phyloP scores from a whole-genome alignment of 2,888 invertebrate species.

The Bhutanitis thaidina region DNA sequence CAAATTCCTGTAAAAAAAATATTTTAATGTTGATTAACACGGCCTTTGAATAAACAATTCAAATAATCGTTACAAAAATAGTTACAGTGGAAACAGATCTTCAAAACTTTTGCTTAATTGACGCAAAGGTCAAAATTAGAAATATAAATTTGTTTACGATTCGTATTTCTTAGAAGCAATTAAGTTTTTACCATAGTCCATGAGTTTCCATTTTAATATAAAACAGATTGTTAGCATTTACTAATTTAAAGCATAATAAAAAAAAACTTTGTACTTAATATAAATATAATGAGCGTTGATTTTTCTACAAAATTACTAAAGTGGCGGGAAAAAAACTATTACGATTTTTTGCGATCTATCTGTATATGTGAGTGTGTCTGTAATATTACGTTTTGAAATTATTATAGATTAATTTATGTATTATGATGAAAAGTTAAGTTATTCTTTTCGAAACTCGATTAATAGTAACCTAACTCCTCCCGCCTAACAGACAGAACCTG shows the following conservation, averaged over 20 bases:
- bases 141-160: background rate
- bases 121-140: slow-evolving; percentile 10
- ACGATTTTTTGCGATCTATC: background rate
- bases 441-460: no score
- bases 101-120: background rate
- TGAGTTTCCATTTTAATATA: slow-evolving; percentile 1
- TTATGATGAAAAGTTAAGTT: no score
- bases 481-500: no score
- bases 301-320: slow-evolving; percentile 1
- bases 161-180: background rate
- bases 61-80: no score
- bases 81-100: no score
- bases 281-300: background rate
- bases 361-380: no score
- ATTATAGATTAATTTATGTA: no score
- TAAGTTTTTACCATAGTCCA: background rate
- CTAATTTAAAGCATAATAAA: background rate
- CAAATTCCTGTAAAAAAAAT: no score
- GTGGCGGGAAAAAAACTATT: background rate
- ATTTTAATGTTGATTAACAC: no score
- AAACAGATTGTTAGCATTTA: slow-evolving; percentile 1
- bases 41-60: no score
- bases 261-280: background rate
- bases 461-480: no score
- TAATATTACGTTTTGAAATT: no score